Base-by-base conservation (phyloP, 2,113 vertebrate genomes). In the Petrocephalus microphthalmus region DNA sequence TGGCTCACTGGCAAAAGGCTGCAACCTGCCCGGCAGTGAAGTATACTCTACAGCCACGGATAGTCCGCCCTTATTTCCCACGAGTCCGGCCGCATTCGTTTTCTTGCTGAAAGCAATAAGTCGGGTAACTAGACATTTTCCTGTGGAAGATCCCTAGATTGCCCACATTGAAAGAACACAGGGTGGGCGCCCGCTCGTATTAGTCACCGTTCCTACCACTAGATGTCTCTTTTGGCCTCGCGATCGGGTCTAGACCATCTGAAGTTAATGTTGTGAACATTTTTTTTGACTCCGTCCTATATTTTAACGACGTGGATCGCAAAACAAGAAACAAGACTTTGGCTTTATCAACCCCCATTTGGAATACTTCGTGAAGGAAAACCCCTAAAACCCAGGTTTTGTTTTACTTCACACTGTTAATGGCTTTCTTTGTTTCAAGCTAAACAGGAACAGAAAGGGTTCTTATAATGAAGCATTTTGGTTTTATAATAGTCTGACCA, bases 191-290 rank as follows among this genome's bases (percentile, higher is more conserved):
- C 17, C 15, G 42, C 54, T 33, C 42, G 3, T 22, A 22, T 17
- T 8, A 33, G 37, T 42, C 29, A 42, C 52, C 37, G 78, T 54
- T 17, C 19, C 37, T 51, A 17, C 88, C 88, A 85, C 88, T 88
- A 85, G 88, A 71, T 51, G 88, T 84, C 88, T 88, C 81, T 85
- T 88, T 42, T 37, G 33, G 22, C 33, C 78, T 83, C 7, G 57
- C 33, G 29, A 45, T 42, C 33, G 22, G 37, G 15, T n/a, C 19
- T 17, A 67, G 25, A 85, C 51, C 52, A n/a, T 52, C 84, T 20
- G 13, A 29, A 53, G 8, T 33, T 33, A 37, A 25, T 85, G 52
- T 53, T 29, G 82, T 7, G 45, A 25, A 60, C 37, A 85, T 2
- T 49, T 42, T 42, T 52, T 57, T 53, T 25, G 74, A 33, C 22